A percentile compares a stretch with the other conserved stretches of the same genome.
These are phyloP conservation scores for Anneissia japonica DNA, from an alignment of 35 echinoderm and acorn worm genomes.

Conservation along the genomic window DNA sequence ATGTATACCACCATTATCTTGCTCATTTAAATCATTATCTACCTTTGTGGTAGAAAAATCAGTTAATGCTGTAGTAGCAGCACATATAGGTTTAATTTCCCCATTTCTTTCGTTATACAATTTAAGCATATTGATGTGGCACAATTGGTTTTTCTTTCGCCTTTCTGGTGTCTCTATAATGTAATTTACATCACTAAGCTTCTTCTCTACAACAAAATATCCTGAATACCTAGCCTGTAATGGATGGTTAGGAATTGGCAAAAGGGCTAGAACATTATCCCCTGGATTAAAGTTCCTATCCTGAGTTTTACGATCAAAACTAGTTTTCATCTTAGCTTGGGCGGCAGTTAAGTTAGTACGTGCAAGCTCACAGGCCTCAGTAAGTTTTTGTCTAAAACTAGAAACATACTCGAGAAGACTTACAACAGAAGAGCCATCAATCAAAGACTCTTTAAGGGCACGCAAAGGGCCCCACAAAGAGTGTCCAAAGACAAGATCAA, in stretches of 20 bases:
- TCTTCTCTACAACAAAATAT: conserved; percentile 16
- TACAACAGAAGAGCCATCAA: conserved; percentile 12
- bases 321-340: conserved; percentile 54
- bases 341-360: conserved; percentile 23
- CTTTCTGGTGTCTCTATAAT: conserved; percentile 2
- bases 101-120: conserved; percentile 22
- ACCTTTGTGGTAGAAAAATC: no score
- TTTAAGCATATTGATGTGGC: conserved; percentile 67
- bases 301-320: conserved; percentile 44
- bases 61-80: no score
- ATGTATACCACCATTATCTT: no score
- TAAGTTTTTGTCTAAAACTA: conserved; percentile 40
- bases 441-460: conserved; percentile 50
- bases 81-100: no score
- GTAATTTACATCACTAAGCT: conserved; percentile 31
- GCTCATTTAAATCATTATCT: no score
- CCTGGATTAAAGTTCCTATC: conserved; percentile 33
- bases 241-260: conserved; percentile 24
- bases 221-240: conserved; percentile 34
- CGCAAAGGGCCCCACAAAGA: conserved; percentile 57
- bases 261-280: conserved; percentile 28
- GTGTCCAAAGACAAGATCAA: conserved; percentile 59
- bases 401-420: conserved; percentile 68
- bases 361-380: conserved; percentile 38
- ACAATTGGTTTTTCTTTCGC: conserved; percentile 29